These are phyloP conservation scores for Nephrotoma flavescens DNA, from an alignment of 2,888 invertebrate genomes.

Conservation along the genomic window DNA sequence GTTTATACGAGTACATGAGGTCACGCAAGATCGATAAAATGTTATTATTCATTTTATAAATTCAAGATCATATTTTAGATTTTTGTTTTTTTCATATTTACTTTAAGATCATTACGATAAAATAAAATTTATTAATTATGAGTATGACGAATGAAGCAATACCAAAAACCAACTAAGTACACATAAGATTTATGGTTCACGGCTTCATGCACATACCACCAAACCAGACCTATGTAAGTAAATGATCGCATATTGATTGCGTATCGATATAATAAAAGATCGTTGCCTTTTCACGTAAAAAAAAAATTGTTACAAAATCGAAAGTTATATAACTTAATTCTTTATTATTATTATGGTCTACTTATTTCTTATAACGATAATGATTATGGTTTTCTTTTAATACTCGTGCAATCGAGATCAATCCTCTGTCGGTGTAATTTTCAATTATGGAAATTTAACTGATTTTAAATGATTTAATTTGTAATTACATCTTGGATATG, in stretches of 20 bases:
- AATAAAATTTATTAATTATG: not conserved
- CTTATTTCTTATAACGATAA: not conserved
- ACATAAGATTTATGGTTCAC: not conserved
- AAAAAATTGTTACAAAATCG: not conserved
- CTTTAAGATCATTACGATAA: not conserved
- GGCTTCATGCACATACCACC: not conserved
- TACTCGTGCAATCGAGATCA: not conserved
- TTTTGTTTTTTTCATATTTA: not conserved
- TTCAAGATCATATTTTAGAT: not conserved
- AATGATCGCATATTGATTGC: not conserved
- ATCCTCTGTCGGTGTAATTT: not conserved
- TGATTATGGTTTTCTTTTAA: not conserved
- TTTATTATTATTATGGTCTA: not conserved
- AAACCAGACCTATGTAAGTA: not conserved
- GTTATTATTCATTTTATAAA: not conserved
- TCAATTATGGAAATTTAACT: not conserved
- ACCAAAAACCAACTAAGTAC: not conserved
- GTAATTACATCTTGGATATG: not conserved
- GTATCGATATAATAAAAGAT: not conserved
- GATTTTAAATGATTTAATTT: not conserved
- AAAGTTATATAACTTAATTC: not conserved
- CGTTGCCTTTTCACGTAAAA: not conserved
- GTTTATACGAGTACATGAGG: not conserved
- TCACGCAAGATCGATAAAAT: not conserved
- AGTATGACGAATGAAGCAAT: not conserved